Percentiles rank a stretch among this genome's conserved stretches.
phyloP scores from a whole-genome alignment of 2,888 invertebrate species.

The Eilema caniola region DNA sequence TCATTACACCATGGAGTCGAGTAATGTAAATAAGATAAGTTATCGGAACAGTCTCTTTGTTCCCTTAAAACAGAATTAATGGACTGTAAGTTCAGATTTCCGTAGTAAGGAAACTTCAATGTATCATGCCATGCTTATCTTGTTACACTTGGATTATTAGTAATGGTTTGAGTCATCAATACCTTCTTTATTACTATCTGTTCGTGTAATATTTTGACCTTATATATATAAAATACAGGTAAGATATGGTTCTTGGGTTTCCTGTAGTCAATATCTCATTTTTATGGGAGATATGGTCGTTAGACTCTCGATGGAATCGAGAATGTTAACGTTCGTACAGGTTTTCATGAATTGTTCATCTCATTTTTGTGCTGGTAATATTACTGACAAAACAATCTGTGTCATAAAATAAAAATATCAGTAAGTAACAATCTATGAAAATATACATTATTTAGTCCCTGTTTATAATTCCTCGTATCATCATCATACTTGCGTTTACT shows the following conservation, averaged over 20 bases:
- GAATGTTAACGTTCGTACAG: neutral
- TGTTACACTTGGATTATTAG: conserved; percentile 28
- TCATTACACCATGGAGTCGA: neutral
- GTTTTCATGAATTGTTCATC: neutral
- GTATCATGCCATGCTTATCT: conserved; percentile 40
- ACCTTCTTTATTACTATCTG: conserved; percentile 28
- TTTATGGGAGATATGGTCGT: neutral
- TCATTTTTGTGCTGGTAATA: neutral
- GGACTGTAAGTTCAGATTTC: conserved; percentile 40
- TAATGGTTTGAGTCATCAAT: conserved; percentile 32
- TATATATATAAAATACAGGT: neutral
- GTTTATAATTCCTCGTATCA: neutral
- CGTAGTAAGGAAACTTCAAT: conserved; percentile 27
- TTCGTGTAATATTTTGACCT: conserved; percentile 23
- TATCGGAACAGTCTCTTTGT: conserved; percentile 22
- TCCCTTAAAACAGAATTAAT: conserved; percentile 38
- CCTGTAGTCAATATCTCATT: conserved; percentile 6
- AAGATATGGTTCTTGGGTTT: conserved; percentile 3
- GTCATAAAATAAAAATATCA: neutral
- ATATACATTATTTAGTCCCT: neutral
- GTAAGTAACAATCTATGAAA: neutral
- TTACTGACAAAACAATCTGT: neutral
- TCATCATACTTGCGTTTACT: no score
- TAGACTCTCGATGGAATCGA: neutral
- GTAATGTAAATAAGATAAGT: conserved; percentile 8